Evolutionary conservation across 2,888 invertebrate genomes (phyloP).

Genomic region (Lasioglossum calceatum): DNA sequence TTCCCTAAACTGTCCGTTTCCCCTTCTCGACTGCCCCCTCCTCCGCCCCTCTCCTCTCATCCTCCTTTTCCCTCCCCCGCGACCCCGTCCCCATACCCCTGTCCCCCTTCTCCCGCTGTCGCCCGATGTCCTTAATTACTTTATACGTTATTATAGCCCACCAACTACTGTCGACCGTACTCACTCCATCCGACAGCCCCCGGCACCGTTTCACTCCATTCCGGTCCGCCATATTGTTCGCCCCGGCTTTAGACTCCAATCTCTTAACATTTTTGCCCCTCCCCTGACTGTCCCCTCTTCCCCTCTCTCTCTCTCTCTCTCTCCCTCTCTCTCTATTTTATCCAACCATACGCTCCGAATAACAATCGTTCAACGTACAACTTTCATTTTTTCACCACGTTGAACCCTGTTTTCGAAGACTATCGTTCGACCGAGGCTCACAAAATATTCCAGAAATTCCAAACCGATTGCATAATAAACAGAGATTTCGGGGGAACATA

Average conservation of each 20-base stretch:
- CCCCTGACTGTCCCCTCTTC: not conserved
- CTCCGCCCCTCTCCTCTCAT: not conserved
- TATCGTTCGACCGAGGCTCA: no score
- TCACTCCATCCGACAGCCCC: conserved; percentile 69
- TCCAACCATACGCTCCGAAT: conserved; percentile 5
- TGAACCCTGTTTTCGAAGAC: not conserved
- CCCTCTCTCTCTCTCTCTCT: not conserved
- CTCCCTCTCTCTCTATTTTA: not conserved
- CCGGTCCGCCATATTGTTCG: conserved; percentile 72
- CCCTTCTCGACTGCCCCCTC: conserved; percentile 60
- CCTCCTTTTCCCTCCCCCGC: conserved; percentile 74
- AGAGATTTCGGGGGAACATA: no score
- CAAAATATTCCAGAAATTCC: not conserved
- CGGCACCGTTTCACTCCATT: conserved; percentile 66
- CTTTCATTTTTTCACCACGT: not conserved
- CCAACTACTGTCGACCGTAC: conserved; percentile 80
- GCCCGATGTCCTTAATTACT: conserved; percentile 85
- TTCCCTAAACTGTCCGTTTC: conserved; percentile 82
- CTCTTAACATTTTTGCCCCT: conserved; percentile 41
- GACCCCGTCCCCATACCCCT: conserved; percentile 41
- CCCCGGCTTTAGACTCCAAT: conserved; percentile 56
- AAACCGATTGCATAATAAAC: no score
- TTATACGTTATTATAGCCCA: conserved; percentile 84
- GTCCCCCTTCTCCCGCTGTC: conserved; percentile 75
- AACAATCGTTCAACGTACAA: conserved; percentile 2